Evolutionary conservation across 1,140 invertebrate genomes (phyloP).

Genomic region (Myzus persicae): DNA sequence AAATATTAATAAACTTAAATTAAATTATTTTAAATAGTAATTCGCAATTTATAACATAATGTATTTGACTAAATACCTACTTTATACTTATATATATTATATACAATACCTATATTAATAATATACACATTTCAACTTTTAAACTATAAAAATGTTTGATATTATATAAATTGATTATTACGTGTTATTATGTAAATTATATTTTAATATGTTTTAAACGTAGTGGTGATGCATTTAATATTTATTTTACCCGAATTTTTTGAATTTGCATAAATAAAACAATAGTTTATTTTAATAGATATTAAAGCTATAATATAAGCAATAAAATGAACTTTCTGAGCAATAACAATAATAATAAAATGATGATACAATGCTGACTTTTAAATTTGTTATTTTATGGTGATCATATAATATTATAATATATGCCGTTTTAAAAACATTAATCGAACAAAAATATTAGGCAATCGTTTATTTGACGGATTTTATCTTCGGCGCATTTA

Average conservation of each 20-base stretch:
- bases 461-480: slow-evolving; percentile 2
- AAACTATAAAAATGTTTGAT: background rate
- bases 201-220: background rate
- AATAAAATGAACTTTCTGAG: background rate
- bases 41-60: background rate
- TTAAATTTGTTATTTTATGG: background rate
- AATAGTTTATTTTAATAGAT: background rate
- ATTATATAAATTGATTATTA: background rate
- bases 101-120: background rate
- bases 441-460: background rate
- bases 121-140: background rate
- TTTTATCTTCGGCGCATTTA: background rate
- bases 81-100: background rate
- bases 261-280: background rate
- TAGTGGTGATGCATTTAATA: background rate
- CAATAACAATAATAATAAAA: background rate
- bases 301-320: background rate
- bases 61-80: background rate
- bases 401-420: background rate
- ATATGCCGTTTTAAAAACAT: background rate
- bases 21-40: background rate
- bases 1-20: background rate
- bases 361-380: background rate
- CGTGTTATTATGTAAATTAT: background rate
- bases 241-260: background rate